Evolutionary conservation across 2,113 vertebrate genomes (phyloP).

Genomic region (Dendrocopos noguchii): DNA sequence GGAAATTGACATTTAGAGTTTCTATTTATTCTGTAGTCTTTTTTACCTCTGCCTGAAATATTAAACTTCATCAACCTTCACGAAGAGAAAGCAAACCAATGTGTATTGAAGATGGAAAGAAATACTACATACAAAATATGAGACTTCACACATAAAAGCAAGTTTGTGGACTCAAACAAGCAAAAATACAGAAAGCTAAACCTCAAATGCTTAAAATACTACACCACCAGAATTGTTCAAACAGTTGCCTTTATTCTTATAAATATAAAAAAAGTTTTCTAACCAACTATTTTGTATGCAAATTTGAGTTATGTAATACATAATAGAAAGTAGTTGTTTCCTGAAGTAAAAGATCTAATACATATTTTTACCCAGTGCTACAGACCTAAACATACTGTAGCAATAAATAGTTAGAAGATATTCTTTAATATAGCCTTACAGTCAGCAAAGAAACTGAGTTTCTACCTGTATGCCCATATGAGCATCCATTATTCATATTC

Average conservation of each 20-base stretch:
- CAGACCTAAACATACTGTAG: background rate
- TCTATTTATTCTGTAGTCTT: background rate
- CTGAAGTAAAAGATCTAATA: background rate
- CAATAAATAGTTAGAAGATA: background rate
- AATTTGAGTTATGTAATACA: background rate
- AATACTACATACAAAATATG: background rate
- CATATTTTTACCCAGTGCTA: background rate
- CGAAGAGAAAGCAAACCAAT: background rate
- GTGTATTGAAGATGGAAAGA: background rate
- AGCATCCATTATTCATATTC: background rate
- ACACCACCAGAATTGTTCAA: background rate
- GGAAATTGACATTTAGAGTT: background rate
- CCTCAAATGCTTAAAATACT: background rate
- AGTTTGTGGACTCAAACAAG: background rate
- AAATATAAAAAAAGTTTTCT: background rate
- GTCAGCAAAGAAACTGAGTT: background rate
- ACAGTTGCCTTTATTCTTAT: background rate
- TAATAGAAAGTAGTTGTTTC: background rate
- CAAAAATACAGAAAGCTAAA: background rate
- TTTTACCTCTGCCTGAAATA: background rate
- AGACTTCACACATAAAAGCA: background rate
- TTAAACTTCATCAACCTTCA: background rate
- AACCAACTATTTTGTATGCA: background rate
- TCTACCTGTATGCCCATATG: background rate
- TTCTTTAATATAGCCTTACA: background rate